Evolutionary conservation across 1,140 invertebrate genomes (phyloP).

Genomic region (Apis laboriosa): DNA sequence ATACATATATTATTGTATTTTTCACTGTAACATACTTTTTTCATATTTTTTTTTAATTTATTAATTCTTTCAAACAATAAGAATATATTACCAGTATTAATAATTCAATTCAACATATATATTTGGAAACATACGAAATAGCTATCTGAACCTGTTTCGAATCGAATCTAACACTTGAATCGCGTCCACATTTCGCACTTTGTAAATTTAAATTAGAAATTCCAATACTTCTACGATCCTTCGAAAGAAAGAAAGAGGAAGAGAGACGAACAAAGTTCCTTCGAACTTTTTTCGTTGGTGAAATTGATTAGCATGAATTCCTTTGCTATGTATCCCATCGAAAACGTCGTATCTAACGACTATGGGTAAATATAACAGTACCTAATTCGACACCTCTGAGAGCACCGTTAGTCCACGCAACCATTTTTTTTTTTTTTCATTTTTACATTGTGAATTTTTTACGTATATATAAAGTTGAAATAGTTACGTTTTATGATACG

Average conservation of each 20-base stretch:
- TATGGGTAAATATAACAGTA: constrained; percentile 52
- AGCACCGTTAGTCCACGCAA: constrained; percentile 44
- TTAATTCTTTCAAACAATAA: too few species aligned
- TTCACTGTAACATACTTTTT: too few species aligned
- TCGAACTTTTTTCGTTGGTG: background rate
- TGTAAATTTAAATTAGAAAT: constrained; percentile 1
- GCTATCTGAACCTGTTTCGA: too few species aligned
- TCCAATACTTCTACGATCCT: background rate
- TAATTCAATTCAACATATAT: too few species aligned
- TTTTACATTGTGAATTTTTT: background rate
- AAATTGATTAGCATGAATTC: constrained; percentile 36
- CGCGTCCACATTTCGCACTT: background rate
- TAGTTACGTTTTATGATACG: too few species aligned
- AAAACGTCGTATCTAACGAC: constrained; percentile 31
- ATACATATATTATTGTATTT: too few species aligned
- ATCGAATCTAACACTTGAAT: too few species aligned
- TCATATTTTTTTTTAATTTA: too few species aligned
- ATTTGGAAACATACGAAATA: too few species aligned
- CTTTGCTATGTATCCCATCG: background rate
- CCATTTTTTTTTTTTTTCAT: constrained; percentile 2
- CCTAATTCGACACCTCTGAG: constrained; percentile 24
- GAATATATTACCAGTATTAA: too few species aligned
- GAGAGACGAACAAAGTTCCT: background rate
- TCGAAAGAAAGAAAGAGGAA: too few species aligned
- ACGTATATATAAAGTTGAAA: too few species aligned